phyloP scores from a whole-genome alignment of 1,140 invertebrate species.

The Drosophila malerkotliana region DNA sequence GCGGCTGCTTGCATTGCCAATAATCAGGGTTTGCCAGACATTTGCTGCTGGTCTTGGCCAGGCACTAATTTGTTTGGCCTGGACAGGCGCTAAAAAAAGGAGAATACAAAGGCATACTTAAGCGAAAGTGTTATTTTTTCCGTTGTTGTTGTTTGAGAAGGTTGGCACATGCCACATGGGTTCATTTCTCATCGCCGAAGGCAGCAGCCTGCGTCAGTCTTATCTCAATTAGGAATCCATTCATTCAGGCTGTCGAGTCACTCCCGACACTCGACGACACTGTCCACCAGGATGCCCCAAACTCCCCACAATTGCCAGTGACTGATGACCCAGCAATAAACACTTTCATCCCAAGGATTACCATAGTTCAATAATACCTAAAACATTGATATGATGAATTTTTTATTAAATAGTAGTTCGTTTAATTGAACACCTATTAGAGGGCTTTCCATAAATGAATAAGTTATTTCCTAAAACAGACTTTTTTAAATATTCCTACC shows the following conservation, averaged over 20 bases:
- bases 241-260: constrained; percentile 44
- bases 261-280: constrained; percentile 54
- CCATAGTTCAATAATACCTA: neutral
- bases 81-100: constrained; percentile 15
- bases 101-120: neutral
- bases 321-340: constrained; percentile 27
- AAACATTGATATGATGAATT: neutral
- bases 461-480: too few relatives aligned
- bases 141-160: constrained; percentile 13
- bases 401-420: too few relatives aligned
- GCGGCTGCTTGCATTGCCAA: constrained; percentile 34
- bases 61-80: constrained; percentile 48
- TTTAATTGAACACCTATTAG: too few relatives aligned
- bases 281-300: constrained; percentile 9
- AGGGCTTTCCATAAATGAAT: too few relatives aligned
- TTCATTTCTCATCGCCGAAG: constrained; percentile 61
- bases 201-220: constrained; percentile 55
- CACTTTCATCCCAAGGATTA: neutral
- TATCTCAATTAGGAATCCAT: constrained; percentile 78
- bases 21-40: constrained; percentile 39
- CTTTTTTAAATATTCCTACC: too few relatives aligned
- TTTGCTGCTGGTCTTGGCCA: constrained; percentile 10
- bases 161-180: constrained; percentile 23
- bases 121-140: constrained; percentile 46
- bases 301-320: constrained; percentile 1